phyloP scores from a whole-genome alignment of 2,888 invertebrate species.

The Apodemia zela region DNA sequence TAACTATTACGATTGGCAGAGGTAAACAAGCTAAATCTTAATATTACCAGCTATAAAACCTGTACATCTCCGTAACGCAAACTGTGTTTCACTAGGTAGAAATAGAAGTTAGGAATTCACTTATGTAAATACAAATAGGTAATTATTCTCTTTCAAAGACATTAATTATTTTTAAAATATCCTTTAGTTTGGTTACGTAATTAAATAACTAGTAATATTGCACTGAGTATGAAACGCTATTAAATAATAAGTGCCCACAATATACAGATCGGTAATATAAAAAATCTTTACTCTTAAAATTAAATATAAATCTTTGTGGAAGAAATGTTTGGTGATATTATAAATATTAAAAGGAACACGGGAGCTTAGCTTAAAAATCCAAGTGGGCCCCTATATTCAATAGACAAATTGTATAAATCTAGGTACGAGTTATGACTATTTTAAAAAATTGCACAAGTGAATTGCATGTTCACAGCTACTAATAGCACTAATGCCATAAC shows the following conservation, averaged over 20 bases:
- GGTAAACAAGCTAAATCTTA: slow-evolving; percentile 78
- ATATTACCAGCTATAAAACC: slow-evolving; percentile 80
- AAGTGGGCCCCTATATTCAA: slow-evolving; percentile 78
- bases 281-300: slow-evolving; percentile 69
- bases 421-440: slow-evolving; percentile 79
- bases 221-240: slow-evolving; percentile 81
- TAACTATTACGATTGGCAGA: slow-evolving; percentile 79
- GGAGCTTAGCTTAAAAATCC: slow-evolving; percentile 56
- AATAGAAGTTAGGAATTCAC: slow-evolving; percentile 68
- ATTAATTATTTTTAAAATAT: slow-evolving; percentile 76
- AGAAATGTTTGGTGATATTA: slow-evolving; percentile 67
- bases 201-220: slow-evolving; percentile 82
- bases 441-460: slow-evolving; percentile 79
- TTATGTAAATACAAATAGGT: slow-evolving; percentile 77
- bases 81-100: slow-evolving; percentile 66
- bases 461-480: slow-evolving; percentile 77
- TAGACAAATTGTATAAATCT: slow-evolving; percentile 74
- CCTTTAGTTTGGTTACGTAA: slow-evolving; percentile 82
- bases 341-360: slow-evolving; percentile 57
- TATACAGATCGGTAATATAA: slow-evolving; percentile 63
- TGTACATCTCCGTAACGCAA: slow-evolving; percentile 78
- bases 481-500: slow-evolving; percentile 64
- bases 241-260: slow-evolving; percentile 80
- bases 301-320: slow-evolving; percentile 77
- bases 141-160: slow-evolving; percentile 74